These are phyloP conservation scores for Myripristis murdjan DNA, from an alignment of 2,797 vertebrate species.

Conservation along the genomic window DNA sequence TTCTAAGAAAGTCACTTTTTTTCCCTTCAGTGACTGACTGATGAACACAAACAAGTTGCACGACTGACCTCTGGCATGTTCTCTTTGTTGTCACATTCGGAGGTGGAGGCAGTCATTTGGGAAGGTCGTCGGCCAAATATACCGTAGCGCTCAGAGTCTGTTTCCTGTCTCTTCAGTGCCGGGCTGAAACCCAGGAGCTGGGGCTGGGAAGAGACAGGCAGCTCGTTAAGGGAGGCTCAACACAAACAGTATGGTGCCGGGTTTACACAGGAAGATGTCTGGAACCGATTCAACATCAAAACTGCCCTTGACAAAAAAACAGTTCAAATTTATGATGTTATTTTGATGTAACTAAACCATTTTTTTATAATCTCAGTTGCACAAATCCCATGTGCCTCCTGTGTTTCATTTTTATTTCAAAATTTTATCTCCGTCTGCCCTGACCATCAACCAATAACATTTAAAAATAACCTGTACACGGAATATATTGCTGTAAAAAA, in stretches of 20 bases:
- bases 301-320: not conserved
- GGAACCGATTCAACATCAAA: not conserved
- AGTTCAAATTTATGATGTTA: not conserved
- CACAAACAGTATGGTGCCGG: not conserved
- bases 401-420: not conserved
- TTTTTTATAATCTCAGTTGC: not conserved
- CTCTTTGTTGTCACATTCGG: slow-evolving; percentile 87
- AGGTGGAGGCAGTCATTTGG: slow-evolving; percentile 2
- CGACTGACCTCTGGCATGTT: slow-evolving; percentile 86
- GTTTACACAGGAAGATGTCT: not conserved
- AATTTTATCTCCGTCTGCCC: not conserved
- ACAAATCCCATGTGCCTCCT: too few species aligned
- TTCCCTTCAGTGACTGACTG: not conserved
- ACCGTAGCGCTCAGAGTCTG: slow-evolving; percentile 75
- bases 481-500: not conserved
- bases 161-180: slow-evolving; percentile 86
- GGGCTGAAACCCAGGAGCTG: slow-evolving; percentile 90
- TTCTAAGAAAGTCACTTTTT: too few species aligned
- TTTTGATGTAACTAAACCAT: not conserved
- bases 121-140: slow-evolving; percentile 70
- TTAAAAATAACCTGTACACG: not conserved
- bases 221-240: not conserved
- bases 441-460: not conserved
- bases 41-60: too few species aligned
- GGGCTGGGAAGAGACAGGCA: slow-evolving; percentile 73